Conservation (phyloP, 2,797 vertebrate species). For the Artibeus jamaicensis region DNA sequence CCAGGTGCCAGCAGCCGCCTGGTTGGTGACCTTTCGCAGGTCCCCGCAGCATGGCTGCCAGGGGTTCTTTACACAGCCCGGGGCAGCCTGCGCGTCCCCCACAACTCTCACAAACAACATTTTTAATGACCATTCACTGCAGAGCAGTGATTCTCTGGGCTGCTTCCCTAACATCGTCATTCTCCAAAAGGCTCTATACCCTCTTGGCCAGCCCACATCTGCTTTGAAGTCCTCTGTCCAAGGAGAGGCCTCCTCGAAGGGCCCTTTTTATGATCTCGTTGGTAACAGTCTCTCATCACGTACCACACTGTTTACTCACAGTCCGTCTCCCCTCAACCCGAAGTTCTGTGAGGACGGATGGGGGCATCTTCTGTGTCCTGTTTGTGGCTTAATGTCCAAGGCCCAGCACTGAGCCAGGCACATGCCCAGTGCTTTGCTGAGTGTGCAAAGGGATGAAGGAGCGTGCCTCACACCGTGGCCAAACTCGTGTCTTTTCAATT, state of each 20-base stretch:
- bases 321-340: neutral
- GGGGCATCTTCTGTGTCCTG: neutral
- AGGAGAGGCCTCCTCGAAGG: neutral
- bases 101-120: neutral
- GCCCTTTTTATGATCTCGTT: neutral
- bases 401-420: neutral
- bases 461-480: neutral
- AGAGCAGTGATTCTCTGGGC: neutral
- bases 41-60: neutral
- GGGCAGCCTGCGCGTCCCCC: neutral
- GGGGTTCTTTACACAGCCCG: neutral
- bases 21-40: neutral
- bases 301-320: neutral
- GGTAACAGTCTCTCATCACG: neutral
- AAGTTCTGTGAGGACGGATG: fast-evolving
- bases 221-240: neutral
- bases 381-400: neutral
- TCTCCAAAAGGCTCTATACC: neutral
- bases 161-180: neutral
- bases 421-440: neutral
- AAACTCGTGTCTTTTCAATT: neutral
- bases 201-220: neutral
- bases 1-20: fast-evolving
- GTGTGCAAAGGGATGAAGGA: neutral
- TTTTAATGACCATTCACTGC: neutral